Evolutionary conservation across 1,140 invertebrate genomes (phyloP).

Genomic region (Zelostemma sp.): DNA sequence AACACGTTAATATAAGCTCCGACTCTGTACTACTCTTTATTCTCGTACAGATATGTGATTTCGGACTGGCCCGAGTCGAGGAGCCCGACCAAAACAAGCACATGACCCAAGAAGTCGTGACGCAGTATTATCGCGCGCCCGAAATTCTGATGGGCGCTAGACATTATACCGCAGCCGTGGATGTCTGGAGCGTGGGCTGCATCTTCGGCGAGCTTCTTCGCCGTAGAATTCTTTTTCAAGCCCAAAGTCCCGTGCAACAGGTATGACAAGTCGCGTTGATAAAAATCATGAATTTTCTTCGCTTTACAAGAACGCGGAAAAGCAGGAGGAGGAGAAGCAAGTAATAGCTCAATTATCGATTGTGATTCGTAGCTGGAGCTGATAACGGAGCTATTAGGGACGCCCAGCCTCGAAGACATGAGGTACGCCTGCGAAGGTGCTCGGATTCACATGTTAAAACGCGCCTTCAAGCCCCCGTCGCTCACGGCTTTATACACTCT

Average conservation of each 20-base stretch:
- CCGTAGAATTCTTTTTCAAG: slow-evolving; percentile 96
- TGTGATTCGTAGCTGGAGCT: slow-evolving; percentile 84
- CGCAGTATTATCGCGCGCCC: slow-evolving; percentile 98
- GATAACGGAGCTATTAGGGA: slow-evolving; percentile 96
- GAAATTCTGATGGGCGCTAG: slow-evolving; percentile 98
- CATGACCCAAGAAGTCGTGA: slow-evolving; percentile 99
- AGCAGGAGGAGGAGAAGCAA: neutral
- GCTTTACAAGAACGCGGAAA: neutral
- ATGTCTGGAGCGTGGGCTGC: slow-evolving; percentile 99
- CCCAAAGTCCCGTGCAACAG: slow-evolving; percentile 94
- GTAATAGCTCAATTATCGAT: slow-evolving; percentile 4
- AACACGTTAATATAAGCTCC: no score
- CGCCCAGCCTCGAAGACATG: slow-evolving; percentile 97
- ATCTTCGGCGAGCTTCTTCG: slow-evolving; percentile 98
- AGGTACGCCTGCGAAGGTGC: slow-evolving; percentile 96
- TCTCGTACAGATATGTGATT: slow-evolving; percentile 95
- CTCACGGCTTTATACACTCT: slow-evolving; percentile 92
- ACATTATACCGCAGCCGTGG: slow-evolving; percentile 96
- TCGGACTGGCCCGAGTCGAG: slow-evolving; percentile 94
- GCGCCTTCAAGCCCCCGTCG: slow-evolving; percentile 89
- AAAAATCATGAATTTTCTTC: no score
- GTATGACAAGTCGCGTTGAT: no score
- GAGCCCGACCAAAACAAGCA: slow-evolving; percentile 91
- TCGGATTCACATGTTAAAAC: slow-evolving; percentile 90
- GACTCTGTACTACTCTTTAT: slow-evolving; percentile 28